Evolutionary conservation across 1,140 invertebrate genomes (phyloP).

Genomic region (Grapholita molesta): DNA sequence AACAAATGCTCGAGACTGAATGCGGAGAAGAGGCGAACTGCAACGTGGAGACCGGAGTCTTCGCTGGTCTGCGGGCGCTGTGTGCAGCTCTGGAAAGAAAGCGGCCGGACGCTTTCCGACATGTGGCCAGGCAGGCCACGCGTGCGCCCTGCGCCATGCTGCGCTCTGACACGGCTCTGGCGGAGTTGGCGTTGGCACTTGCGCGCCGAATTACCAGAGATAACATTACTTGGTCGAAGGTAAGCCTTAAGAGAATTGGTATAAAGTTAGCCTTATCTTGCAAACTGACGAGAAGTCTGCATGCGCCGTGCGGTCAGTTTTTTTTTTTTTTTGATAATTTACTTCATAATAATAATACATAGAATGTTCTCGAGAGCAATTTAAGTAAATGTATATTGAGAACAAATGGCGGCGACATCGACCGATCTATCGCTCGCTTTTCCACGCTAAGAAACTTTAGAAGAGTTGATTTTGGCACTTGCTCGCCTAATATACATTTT

Average conservation of each 20-base stretch:
- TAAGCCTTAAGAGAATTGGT: slow-evolving; percentile 21
- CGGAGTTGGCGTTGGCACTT: slow-evolving; percentile 67
- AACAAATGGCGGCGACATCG: no score
- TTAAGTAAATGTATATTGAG: no score
- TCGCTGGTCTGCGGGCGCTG: slow-evolving; percentile 53
- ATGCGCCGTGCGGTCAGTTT: background rate
- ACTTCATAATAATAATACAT: no score
- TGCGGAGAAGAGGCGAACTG: slow-evolving; percentile 62
- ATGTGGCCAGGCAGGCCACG: slow-evolving; percentile 68
- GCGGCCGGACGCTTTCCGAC: slow-evolving; percentile 65
- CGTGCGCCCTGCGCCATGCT: slow-evolving; percentile 60
- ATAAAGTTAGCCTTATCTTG: background rate
- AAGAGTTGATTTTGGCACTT: background rate
- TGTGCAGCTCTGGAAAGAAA: slow-evolving; percentile 70
- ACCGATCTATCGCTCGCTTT: no score
- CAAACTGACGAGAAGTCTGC: background rate
- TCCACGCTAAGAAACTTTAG: no score
- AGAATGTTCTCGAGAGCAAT: no score
- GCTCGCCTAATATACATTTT: background rate
- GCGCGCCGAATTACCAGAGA: slow-evolving; percentile 69
- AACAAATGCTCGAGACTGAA: slow-evolving; percentile 68
- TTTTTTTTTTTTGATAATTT: no score
- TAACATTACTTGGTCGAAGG: slow-evolving; percentile 76
- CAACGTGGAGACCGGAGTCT: slow-evolving; percentile 50
- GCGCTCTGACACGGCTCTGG: slow-evolving; percentile 59